phyloP scores from a whole-genome alignment of 2,797 vertebrate genomes.

The Taeniopygia guttata region DNA sequence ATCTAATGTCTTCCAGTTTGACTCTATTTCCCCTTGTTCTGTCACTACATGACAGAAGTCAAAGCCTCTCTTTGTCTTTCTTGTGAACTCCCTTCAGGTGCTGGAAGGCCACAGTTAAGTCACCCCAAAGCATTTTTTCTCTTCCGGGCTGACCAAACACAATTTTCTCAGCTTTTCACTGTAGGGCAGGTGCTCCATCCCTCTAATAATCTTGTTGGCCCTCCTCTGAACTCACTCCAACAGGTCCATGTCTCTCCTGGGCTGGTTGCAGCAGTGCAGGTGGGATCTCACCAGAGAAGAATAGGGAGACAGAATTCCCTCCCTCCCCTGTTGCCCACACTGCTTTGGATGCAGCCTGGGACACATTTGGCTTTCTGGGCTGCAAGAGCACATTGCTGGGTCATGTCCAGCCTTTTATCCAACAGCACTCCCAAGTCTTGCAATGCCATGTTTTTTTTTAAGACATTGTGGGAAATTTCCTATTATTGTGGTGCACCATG shows the following conservation, averaged over 20 bases:
- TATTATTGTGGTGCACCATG: not conserved
- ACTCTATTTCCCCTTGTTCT: not conserved
- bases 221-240: not conserved
- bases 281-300: not conserved
- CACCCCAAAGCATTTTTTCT: not conserved
- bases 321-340: fast-evolving
- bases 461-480: not conserved
- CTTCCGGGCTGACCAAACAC: not conserved
- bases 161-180: not conserved
- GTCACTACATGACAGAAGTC: not conserved
- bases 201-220: not conserved
- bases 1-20: not conserved
- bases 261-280: not conserved
- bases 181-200: not conserved
- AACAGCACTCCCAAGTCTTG: not conserved
- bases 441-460: not conserved
- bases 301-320: not conserved
- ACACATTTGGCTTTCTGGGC: fast-evolving
- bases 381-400: fast-evolving
- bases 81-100: not conserved
- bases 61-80: not conserved
- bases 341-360: not conserved
- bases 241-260: not conserved
- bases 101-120: not conserved
- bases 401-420: not conserved